Conservation (phyloP, 2,113 vertebrate genomes). For the Willisornis vidua region DNA sequence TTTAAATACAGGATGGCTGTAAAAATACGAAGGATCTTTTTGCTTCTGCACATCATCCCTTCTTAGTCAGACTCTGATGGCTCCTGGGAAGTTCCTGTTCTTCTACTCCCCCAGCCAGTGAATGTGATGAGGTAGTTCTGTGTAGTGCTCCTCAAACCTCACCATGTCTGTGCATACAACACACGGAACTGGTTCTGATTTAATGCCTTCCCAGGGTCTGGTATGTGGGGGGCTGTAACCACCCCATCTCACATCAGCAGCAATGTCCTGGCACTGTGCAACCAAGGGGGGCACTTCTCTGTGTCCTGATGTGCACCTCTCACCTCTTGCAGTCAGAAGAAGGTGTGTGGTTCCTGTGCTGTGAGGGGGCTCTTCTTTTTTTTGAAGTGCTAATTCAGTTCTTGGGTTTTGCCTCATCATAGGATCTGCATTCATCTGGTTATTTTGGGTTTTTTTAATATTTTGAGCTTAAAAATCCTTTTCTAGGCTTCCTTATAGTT, state of each 20-base stretch:
- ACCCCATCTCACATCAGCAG: neutral
- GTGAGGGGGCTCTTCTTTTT: neutral
- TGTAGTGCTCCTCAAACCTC: neutral
- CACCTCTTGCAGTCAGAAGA: neutral
- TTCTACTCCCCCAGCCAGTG: neutral
- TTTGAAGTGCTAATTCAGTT: neutral
- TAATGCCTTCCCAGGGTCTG: neutral
- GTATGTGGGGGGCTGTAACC: neutral
- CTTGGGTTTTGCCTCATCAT: neutral
- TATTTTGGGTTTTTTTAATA: neutral
- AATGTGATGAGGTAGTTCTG: neutral
- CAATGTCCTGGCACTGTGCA: neutral
- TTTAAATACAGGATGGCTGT: neutral
- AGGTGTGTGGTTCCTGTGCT: neutral
- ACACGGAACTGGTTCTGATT: rapidly evolving
- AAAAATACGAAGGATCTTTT: neutral
- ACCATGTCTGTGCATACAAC: neutral
- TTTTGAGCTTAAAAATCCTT: neutral
- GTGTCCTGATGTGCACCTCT: neutral
- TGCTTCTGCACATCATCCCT: neutral
- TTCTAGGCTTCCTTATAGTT: conserved; percentile 10
- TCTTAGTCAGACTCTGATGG: neutral
- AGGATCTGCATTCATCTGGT: neutral
- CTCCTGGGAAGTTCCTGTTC: neutral
- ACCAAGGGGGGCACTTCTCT: neutral